Evolutionary conservation across 2,888 invertebrate genomes (phyloP), one percentile per base, ranked within the genome.

Genomic region (Athalia rosae): DNA sequence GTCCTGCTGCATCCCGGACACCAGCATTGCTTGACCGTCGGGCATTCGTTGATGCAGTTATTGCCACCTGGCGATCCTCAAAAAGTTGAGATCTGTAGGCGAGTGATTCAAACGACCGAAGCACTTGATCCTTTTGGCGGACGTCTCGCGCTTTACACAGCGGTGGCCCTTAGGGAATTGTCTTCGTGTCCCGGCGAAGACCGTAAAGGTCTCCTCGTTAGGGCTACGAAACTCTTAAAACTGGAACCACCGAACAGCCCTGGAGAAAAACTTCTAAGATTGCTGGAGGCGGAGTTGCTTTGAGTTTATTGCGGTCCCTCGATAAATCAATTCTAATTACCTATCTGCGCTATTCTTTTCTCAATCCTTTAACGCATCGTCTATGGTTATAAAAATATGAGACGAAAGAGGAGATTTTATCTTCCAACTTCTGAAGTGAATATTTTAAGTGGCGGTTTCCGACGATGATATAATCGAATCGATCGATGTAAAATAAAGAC

Each of bases 1-100:
- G 83, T 86, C 11, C 81, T 97, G 83, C 90, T 97, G 77, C 97
- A 97, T 90, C 94, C 95, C 0, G 94, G 96, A 86, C 97, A 97
- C 90, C 97, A 96, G 87, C 95, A 96, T 83, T 92, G 95, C 81
- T 96, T 95, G 84, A 93, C 95, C 0, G 92, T 96, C 7, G 95
- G 95, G 83, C 97, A 97, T 89, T 95, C 96, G 0, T 90, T 97
- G 48, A 91, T 97, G 74, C 97, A 97, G 86, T 88, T 97, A 66
- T 90, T 92, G 69, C 90, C 93, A 58, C 92, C 92, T 3, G 92
- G 92, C 74, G 93, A 94, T 69, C 91, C 93, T 74, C 88, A 94
- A 74, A 91, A 97, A 89, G 90, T 93, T 3, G 91, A 92, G 80
- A 93, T 95, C 90, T 95, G 95, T 81, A 91, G 92, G 77, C 93